These are phyloP conservation scores for Sesamia nonagrioides DNA, from an alignment of 1,140 invertebrate species.

Conservation along the genomic window DNA sequence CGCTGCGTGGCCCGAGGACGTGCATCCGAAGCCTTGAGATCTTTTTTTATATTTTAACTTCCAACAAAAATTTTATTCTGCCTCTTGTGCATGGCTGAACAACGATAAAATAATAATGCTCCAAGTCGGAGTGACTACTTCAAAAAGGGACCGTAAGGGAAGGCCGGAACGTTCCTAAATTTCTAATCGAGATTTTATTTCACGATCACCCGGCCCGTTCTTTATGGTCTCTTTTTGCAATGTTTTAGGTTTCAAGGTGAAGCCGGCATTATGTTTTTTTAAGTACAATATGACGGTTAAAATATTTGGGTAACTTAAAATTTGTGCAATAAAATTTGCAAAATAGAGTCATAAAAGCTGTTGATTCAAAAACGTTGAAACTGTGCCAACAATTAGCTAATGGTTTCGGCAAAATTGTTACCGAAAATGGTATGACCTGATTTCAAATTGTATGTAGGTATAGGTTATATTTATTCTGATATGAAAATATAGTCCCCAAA, in stretches of 20 bases:
- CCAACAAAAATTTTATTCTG: slow-evolving; percentile 75
- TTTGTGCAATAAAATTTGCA: slow-evolving; percentile 53
- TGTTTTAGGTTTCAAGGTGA: slow-evolving; percentile 70
- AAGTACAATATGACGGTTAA: slow-evolving; percentile 38
- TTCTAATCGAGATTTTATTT: slow-evolving; percentile 81
- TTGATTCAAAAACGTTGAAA: slow-evolving; percentile 55
- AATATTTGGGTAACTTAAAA: slow-evolving; percentile 52
- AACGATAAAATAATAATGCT: slow-evolving; percentile 83
- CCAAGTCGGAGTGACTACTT: slow-evolving; percentile 59
- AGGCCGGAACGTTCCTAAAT: slow-evolving; percentile 75
- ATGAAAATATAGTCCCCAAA: neutral
- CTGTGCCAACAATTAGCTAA: slow-evolving; percentile 57
- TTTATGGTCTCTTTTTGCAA: slow-evolving; percentile 74
- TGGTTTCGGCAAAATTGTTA: slow-evolving; percentile 48
- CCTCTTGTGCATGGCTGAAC: slow-evolving; percentile 73
- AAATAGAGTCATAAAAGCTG: slow-evolving; percentile 53
- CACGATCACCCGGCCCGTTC: slow-evolving; percentile 66
- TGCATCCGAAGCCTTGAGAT: slow-evolving; percentile 80
- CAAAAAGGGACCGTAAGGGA: slow-evolving; percentile 71
- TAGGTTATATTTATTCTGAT: neutral
- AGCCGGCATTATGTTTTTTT: slow-evolving; percentile 63
- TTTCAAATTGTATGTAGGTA: slow-evolving; percentile 21
- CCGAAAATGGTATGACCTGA: slow-evolving; percentile 45
- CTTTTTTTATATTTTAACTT: slow-evolving; percentile 70
- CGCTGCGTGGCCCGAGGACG: slow-evolving; percentile 74